Percentiles rank a stretch among this genome's conserved stretches.
Evolutionary conservation across 2,113 vertebrate genomes (phyloP).

Genomic region (Nipponia nippon): DNA sequence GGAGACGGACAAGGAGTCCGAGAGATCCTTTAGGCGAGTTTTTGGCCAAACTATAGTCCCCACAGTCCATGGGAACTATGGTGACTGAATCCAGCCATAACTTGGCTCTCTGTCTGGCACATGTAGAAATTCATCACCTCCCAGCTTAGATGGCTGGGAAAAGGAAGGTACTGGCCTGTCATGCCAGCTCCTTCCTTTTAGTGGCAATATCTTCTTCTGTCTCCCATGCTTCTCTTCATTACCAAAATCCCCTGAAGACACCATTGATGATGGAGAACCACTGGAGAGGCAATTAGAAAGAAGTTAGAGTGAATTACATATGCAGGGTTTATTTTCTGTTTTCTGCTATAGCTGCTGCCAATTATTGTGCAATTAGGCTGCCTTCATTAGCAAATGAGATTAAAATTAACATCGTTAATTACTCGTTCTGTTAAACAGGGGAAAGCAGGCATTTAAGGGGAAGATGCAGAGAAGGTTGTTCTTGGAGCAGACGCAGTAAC

Average conservation of each 20-base stretch:
- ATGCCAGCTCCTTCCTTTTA: not conserved
- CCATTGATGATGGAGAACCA: constrained; percentile 24
- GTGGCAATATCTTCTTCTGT: not conserved
- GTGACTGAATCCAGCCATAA: not conserved
- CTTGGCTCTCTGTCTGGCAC: not conserved
- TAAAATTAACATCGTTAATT: constrained; percentile 84
- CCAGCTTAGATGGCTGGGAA: not conserved
- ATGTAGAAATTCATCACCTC: not conserved
- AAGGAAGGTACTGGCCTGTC: not conserved
- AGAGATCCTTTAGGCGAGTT: not conserved
- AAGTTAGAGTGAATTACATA: constrained; percentile 73
- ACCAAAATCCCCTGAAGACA: constrained; percentile 36
- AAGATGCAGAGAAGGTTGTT: not conserved
- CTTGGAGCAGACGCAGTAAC: not conserved
- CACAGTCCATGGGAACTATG: fast-evolving
- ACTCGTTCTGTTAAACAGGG: constrained; percentile 72
- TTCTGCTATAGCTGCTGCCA: constrained; percentile 71
- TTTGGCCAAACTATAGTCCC: not conserved
- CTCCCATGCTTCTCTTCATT: not conserved
- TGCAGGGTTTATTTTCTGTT: constrained; percentile 78
- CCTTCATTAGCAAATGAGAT: constrained; percentile 84
- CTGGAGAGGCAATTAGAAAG: constrained; percentile 72
- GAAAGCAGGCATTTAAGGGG: constrained; percentile 25
- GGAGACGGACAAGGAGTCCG: not conserved
- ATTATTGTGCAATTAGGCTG: constrained; percentile 79